These are phyloP conservation scores for Mesaphorura yosii DNA, from an alignment of 1,140 invertebrate genomes.

Conservation along the genomic window DNA sequence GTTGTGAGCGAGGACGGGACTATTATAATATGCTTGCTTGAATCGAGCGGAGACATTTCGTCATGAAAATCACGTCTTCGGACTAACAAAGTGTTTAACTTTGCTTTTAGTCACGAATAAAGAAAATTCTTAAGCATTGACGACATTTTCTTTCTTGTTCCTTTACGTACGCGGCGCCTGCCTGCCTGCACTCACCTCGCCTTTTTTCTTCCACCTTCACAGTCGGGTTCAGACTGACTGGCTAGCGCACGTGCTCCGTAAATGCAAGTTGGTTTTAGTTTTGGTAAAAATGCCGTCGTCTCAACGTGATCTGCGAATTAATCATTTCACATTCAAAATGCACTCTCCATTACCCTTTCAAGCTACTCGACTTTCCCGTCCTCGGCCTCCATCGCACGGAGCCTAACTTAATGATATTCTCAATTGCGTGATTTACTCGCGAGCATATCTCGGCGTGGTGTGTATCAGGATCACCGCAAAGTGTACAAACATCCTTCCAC, in stretches of 20 bases:
- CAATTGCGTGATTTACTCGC: too few species aligned
- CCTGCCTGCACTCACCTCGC: too few species aligned
- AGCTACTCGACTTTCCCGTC: not conserved
- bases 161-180: too few species aligned
- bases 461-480: too few species aligned
- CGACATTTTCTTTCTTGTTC: too few species aligned
- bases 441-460: too few species aligned
- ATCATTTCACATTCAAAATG: conserved; percentile 7
- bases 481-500: too few species aligned
- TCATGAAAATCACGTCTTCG: conserved; percentile 24
- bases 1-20: too few species aligned
- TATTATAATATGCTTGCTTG: too few species aligned
- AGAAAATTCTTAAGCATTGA: not conserved
- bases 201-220: not conserved
- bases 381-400: too few species aligned
- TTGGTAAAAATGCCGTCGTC: conserved; percentile 12
- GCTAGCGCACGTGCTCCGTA: not conserved
- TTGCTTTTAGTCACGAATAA: conserved; percentile 20
- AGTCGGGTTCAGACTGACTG: not conserved
- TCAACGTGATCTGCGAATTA: conserved; percentile 14
- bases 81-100: conserved; percentile 24
- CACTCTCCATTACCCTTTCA: conserved; percentile 1
- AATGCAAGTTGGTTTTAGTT: not conserved
- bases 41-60: too few species aligned
- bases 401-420: too few species aligned